These are phyloP conservation scores for Gymnoscopelus braueri DNA, from an alignment of 2,797 vertebrate species.

Conservation along the genomic window DNA sequence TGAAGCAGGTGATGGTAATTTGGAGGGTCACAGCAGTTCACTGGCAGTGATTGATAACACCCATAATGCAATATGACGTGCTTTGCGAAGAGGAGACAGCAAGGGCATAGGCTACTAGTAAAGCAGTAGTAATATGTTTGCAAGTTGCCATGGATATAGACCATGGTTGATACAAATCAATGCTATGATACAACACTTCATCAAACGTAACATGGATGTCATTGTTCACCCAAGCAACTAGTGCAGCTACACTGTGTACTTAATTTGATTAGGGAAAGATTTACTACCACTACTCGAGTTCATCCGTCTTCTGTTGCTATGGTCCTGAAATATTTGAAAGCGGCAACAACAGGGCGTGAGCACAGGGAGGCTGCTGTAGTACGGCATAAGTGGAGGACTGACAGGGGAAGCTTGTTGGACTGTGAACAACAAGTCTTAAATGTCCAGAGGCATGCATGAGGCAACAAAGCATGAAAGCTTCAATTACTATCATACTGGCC, in stretches of 20 bases:
- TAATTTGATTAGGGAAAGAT: conserved; percentile 12
- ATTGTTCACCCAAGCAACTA: conserved; percentile 9
- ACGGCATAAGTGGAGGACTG: conserved; percentile 47
- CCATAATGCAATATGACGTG: neutral
- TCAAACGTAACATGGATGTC: neutral
- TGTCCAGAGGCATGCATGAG: conserved; percentile 45
- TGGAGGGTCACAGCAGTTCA: neutral
- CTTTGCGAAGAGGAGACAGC: neutral
- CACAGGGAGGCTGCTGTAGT: conserved; percentile 17
- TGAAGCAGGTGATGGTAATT: neutral
- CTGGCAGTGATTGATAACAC: neutral
- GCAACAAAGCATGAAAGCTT: conserved; percentile 43
- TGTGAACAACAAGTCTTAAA: conserved; percentile 57
- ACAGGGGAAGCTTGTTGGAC: conserved; percentile 46
- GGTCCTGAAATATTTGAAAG: conserved; percentile 27
- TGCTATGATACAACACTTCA: neutral
- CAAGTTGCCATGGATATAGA: neutral
- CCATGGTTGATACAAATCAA: conserved; percentile 8
- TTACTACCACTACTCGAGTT: neutral
- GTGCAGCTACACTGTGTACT: neutral
- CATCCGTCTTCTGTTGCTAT: conserved; percentile 17
- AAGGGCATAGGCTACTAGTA: neutral
- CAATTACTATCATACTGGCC: conserved; percentile 64
- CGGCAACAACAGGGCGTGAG: conserved; percentile 24
- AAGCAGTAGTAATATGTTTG: neutral